Evolutionary conservation across 1,140 invertebrate genomes (phyloP).

Genomic region (Wasmannia auropunctata): DNA sequence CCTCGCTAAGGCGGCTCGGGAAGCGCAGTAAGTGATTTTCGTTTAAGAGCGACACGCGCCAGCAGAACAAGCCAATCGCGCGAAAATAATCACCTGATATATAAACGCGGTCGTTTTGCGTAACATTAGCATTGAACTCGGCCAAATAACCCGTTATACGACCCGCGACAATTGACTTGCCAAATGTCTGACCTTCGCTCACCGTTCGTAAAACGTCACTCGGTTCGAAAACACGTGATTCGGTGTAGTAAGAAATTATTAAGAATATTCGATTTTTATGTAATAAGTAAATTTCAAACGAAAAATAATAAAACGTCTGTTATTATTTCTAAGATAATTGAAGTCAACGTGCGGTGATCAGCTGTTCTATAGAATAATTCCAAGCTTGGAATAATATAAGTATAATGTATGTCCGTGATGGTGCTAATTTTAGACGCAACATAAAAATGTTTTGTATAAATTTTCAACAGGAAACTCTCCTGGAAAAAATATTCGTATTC

Average conservation of each 20-base stretch:
- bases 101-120: background rate
- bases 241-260: background rate
- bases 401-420: background rate
- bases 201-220: background rate
- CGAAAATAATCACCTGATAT: constrained; percentile 30
- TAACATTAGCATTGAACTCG: constrained; percentile 46
- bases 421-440: background rate
- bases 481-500: background rate
- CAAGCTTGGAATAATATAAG: background rate
- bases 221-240: background rate
- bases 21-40: constrained; percentile 77
- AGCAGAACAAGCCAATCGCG: background rate
- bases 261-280: background rate
- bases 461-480: background rate
- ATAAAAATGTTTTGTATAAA: background rate
- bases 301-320: background rate
- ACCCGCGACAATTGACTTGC: background rate
- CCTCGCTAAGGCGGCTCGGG: constrained; percentile 77
- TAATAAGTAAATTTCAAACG: background rate
- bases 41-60: background rate
- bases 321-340: background rate
- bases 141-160: constrained; percentile 1
- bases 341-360: background rate
- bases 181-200: constrained; percentile 12
- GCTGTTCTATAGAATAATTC: background rate